These are phyloP conservation scores for Mesocentrotus franciscanus DNA, from an alignment of 53 echinoderm and acorn worm species.

Conservation along the genomic window DNA sequence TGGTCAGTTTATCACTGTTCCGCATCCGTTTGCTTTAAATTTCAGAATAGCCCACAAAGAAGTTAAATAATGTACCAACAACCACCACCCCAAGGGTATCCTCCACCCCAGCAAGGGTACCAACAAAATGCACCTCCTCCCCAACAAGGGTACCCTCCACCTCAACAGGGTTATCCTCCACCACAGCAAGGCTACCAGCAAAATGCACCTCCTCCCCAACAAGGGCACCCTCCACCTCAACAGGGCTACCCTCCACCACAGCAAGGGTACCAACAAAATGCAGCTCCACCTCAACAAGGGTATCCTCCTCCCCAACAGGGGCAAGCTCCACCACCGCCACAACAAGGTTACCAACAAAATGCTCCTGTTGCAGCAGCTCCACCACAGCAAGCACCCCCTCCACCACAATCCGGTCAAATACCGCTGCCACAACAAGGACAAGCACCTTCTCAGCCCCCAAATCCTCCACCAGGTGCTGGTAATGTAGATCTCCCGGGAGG, in stretches of 20 bases:
- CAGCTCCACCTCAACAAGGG: constrained; percentile 39
- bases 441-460: not conserved
- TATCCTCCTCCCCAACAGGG: not conserved
- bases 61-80: no score
- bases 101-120: not conserved
- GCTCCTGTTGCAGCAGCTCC: not conserved
- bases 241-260: constrained; percentile 35
- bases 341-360: constrained; percentile 26
- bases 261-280: constrained; percentile 25
- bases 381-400: not conserved
- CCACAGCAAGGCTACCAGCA: constrained; percentile 45
- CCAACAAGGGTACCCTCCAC: constrained; percentile 24
- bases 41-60: not conserved
- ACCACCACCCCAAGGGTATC: not conserved
- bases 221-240: constrained; percentile 49
- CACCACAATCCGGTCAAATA: not conserved
- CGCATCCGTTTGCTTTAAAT: not conserved
- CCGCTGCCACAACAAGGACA: not conserved
- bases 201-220: constrained; percentile 16
- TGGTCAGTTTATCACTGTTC: not conserved
- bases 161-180: constrained; percentile 26
- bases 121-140: not conserved
- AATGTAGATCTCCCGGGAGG: constrained; percentile 12
- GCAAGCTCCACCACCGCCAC: constrained; percentile 19
- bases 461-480: not conserved